These are phyloP conservation scores for Morus bassanus DNA, from an alignment of 2,797 vertebrate species.

Conservation along the genomic window DNA sequence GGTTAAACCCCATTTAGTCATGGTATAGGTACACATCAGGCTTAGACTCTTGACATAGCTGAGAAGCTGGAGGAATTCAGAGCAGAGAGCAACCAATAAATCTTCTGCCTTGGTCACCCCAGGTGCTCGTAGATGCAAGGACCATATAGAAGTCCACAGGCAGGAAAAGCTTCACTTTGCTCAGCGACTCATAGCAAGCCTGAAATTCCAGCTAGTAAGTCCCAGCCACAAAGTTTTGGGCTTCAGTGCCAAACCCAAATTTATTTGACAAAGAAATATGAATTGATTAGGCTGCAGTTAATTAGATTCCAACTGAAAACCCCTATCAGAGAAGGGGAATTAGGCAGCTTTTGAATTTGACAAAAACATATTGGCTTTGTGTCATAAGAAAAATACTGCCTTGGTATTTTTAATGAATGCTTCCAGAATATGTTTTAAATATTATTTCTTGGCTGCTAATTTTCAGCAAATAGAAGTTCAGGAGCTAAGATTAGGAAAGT, in stretches of 20 bases:
- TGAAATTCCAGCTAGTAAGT: background rate
- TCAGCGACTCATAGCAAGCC: background rate
- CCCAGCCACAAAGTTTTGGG: background rate
- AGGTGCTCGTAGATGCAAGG: background rate
- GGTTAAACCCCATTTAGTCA: background rate
- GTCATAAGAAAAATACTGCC: conserved; percentile 10
- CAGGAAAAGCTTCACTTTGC: background rate
- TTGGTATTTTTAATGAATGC: background rate
- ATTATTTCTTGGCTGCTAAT: conserved; percentile 16
- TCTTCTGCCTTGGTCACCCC: background rate
- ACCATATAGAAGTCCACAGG: background rate
- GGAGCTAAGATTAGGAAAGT: conserved; percentile 7
- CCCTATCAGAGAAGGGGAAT: conserved; percentile 10
- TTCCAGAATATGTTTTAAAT: conserved; percentile 10
- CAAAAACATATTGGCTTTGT: conserved; percentile 26
- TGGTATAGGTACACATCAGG: background rate
- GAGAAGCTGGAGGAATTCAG: background rate
- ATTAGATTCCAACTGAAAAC: conserved; percentile 53
- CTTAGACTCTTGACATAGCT: background rate
- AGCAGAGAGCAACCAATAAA: background rate
- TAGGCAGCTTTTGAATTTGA: conserved; percentile 46
- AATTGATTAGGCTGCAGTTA: conserved; percentile 53
- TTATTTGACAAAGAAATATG: conserved; percentile 27
- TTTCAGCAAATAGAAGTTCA: conserved; percentile 26
- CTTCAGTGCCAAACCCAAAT: background rate